A percentile compares a stretch with the other conserved stretches of the same genome.
These are phyloP conservation scores for Brachymystax lenok DNA, from an alignment of 2,797 vertebrate genomes.

Conservation along the genomic window DNA sequence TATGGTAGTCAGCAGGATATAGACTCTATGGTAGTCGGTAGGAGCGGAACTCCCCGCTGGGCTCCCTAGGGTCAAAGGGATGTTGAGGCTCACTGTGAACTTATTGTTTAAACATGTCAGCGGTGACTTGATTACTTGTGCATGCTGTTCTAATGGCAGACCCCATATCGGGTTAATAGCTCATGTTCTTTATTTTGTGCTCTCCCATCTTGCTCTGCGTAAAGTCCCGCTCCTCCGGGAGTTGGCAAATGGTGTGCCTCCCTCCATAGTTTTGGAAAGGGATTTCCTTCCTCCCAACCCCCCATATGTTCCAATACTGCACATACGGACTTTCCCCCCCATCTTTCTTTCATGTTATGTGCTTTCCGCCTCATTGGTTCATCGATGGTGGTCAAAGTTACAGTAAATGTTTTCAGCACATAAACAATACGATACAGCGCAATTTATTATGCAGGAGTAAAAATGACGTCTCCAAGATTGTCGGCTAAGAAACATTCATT, in stretches of 20 bases:
- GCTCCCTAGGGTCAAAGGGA: constrained; percentile 41
- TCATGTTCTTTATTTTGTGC: constrained; percentile 40
- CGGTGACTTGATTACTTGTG: constrained; percentile 52
- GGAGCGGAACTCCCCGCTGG: constrained; percentile 17
- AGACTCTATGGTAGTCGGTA: background rate
- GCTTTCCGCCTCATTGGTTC: constrained; percentile 57
- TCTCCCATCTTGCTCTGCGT: constrained; percentile 21
- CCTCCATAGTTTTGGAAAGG: constrained; percentile 50
- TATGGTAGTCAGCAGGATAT: too few relatives aligned
- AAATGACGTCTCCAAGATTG: constrained; percentile 36
- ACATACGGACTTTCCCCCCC: constrained; percentile 22
- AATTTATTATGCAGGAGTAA: constrained; percentile 35
- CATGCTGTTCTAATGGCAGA: constrained; percentile 62
- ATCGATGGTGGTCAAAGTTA: constrained; percentile 50
- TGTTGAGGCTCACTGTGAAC: constrained; percentile 29
- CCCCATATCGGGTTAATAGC: constrained; percentile 59
- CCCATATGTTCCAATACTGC: constrained; percentile 34
- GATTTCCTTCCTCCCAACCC: constrained; percentile 43
- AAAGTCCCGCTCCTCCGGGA: constrained; percentile 38
- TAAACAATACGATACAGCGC: constrained; percentile 47
- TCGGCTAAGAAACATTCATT: constrained; percentile 41
- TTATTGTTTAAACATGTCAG: constrained; percentile 60
- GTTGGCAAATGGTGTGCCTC: constrained; percentile 49
- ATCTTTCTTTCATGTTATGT: constrained; percentile 34
- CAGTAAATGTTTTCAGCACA: constrained; percentile 55